phyloP scores from a whole-genome alignment of 1,140 invertebrate genomes.

The Globodera ellingtonae region DNA sequence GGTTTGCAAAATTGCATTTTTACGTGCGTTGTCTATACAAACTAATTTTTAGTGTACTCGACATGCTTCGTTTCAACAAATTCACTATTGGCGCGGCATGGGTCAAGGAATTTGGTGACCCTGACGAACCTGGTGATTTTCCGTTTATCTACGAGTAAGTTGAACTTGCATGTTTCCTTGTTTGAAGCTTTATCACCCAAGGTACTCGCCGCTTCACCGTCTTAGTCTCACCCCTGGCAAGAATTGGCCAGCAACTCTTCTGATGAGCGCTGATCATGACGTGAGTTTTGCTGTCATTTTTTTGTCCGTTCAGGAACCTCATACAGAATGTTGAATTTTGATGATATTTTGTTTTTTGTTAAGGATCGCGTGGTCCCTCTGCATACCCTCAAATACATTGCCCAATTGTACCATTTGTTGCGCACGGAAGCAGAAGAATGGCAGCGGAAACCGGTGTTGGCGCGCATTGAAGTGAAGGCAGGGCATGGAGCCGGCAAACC shows the following conservation, averaged over 20 bases:
- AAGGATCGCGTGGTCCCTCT: constrained; percentile 85
- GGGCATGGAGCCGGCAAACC: constrained; percentile 95
- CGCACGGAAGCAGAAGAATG: constrained; percentile 71
- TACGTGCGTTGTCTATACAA: constrained; percentile 28
- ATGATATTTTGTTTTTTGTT: neutral
- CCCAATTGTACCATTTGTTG: constrained; percentile 81
- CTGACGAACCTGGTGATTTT: constrained; percentile 85
- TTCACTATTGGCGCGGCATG: constrained; percentile 97
- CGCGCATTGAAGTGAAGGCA: constrained; percentile 87
- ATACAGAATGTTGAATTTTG: too few species aligned
- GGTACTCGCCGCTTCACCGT: constrained; percentile 90
- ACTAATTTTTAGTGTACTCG: constrained; percentile 77
- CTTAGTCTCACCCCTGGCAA: constrained; percentile 70
- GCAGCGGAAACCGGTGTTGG: constrained; percentile 84
- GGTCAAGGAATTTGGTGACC: constrained; percentile 91
- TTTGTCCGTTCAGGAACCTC: too few species aligned
- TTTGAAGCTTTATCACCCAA: constrained; percentile 44
- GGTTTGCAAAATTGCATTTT: constrained; percentile 71
- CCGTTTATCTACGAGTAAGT: constrained; percentile 79
- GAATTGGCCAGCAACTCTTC: constrained; percentile 86
- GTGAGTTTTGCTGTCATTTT: neutral
- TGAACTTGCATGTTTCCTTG: neutral
- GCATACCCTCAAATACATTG: constrained; percentile 92
- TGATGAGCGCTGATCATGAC: constrained; percentile 95
- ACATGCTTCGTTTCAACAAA: constrained; percentile 95